Evolutionary conservation across 2,888 invertebrate species (phyloP).

Genomic region (Xestia sexstrigata): DNA sequence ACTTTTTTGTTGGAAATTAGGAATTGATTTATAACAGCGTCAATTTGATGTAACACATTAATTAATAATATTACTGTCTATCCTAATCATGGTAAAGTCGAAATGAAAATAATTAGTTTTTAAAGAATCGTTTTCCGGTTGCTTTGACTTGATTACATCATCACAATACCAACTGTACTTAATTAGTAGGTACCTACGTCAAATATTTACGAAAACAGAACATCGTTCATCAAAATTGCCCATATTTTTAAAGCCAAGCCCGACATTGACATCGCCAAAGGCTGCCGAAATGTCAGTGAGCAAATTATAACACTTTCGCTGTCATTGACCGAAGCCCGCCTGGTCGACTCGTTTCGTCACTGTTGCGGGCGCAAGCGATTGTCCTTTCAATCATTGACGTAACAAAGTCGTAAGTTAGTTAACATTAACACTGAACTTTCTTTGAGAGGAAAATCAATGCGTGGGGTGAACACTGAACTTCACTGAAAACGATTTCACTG

Average conservation of each 20-base stretch:
- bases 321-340: constrained; percentile 35
- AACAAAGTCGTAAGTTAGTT: constrained; percentile 43
- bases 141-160: background rate
- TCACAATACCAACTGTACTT: background rate
- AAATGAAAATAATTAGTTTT: background rate
- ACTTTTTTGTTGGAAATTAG: constrained; percentile 19
- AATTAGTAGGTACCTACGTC: background rate
- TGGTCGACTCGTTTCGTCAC: constrained; percentile 60
- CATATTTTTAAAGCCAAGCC: background rate
- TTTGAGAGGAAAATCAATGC: constrained; percentile 20
- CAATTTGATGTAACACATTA: background rate
- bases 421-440: constrained; percentile 50
- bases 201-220: constrained; percentile 12
- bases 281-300: constrained; percentile 62
- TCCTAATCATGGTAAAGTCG: background rate
- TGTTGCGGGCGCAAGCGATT: constrained; percentile 52
- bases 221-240: background rate
- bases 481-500: background rate
- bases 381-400: constrained; percentile 66
- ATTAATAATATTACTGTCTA: background rate
- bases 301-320: constrained; percentile 75
- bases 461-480: constrained; percentile 1
- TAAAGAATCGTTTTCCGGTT: background rate
- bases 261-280: constrained; percentile 55
- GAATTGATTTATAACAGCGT: constrained; percentile 10